Conservation (phyloP, 1,140 invertebrate genomes). For the Mercenaria mercenaria region DNA sequence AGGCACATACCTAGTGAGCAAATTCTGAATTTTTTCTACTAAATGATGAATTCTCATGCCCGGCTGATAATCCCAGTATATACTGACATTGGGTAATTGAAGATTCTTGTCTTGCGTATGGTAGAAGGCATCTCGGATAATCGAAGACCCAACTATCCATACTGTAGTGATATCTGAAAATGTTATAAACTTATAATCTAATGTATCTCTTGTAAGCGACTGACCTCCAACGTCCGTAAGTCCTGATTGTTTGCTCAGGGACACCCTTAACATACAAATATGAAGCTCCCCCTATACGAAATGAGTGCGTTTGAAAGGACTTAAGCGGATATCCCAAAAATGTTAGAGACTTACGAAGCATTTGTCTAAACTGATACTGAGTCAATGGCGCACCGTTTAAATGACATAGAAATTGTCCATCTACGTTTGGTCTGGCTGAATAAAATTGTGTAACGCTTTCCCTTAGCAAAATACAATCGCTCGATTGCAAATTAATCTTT, state of each 20-base stretch:
- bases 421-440: too few relatives aligned
- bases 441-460: too few relatives aligned
- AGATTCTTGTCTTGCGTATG: background rate
- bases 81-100: background rate
- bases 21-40: background rate
- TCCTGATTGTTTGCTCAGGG: background rate
- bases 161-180: background rate
- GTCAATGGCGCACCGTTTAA: background rate
- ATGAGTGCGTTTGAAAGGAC: background rate
- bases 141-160: background rate
- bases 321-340: background rate
- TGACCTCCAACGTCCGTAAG: background rate
- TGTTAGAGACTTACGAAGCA: background rate
- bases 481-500: too few relatives aligned
- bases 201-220: background rate
- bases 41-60: background rate
- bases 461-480: too few relatives aligned
- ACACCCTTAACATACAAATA: background rate
- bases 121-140: too few relatives aligned
- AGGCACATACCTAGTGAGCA: background rate
- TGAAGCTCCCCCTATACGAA: background rate
- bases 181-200: background rate
- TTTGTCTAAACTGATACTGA: background rate
- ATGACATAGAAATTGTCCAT: background rate
- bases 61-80: background rate